These are phyloP conservation scores for Pseudomyrmex pallidus DNA, from an alignment of 1,140 invertebrate genomes.

Conservation along the genomic window DNA sequence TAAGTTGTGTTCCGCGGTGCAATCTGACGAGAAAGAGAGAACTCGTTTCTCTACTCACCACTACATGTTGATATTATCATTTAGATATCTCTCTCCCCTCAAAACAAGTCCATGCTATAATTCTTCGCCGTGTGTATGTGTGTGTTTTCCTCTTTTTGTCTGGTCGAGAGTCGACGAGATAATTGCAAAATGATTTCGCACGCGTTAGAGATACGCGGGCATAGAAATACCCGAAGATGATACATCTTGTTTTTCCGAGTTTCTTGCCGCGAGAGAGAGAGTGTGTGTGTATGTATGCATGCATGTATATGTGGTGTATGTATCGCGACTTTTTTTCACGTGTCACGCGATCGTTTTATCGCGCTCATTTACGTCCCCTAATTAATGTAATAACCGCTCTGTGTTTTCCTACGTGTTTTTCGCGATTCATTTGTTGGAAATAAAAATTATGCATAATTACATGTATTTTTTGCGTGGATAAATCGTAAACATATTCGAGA, in stretches of 20 bases:
- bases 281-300: not conserved
- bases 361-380: slow-evolving; percentile 18
- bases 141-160: slow-evolving; percentile 42
- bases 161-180: slow-evolving; percentile 46
- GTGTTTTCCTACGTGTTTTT: not conserved
- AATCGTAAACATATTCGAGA: too few relatives aligned
- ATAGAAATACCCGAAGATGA: slow-evolving; percentile 45
- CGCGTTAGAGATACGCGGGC: slow-evolving; percentile 53
- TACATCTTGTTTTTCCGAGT: slow-evolving; percentile 45
- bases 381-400: slow-evolving; percentile 37
- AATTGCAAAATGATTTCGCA: slow-evolving; percentile 61
- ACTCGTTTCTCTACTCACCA: slow-evolving; percentile 41
- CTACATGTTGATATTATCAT: slow-evolving; percentile 37
- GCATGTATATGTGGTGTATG: not conserved
- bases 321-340: slow-evolving; percentile 4
- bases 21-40: slow-evolving; percentile 13
- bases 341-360: slow-evolving; percentile 47
- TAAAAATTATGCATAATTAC: too few relatives aligned
- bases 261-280: not conserved
- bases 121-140: slow-evolving; percentile 8
- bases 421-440: slow-evolving; percentile 1
- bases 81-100: not conserved
- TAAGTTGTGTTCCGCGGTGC: too few relatives aligned
- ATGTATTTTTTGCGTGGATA: too few relatives aligned
- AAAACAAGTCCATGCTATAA: slow-evolving; percentile 51